These are phyloP conservation scores for Pachycephus smyrnensis DNA, from an alignment of 2,888 invertebrate species.

Conservation along the genomic window DNA sequence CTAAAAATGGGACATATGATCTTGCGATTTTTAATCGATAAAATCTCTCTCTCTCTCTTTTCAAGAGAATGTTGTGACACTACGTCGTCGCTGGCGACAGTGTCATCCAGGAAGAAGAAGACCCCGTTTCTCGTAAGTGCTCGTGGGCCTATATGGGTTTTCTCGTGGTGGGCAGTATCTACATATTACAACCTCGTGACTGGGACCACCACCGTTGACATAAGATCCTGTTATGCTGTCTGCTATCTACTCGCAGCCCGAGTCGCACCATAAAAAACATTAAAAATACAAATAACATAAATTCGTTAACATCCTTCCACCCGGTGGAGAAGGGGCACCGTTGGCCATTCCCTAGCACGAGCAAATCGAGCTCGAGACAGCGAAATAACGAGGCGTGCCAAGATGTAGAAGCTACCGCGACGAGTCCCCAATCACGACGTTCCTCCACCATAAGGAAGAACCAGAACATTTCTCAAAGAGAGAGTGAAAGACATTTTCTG, in stretches of 20 bases:
- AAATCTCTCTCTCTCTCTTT: background rate
- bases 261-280: constrained; percentile 47
- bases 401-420: background rate
- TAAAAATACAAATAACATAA: constrained; percentile 47
- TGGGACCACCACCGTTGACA: constrained; percentile 58
- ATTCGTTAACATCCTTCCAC: constrained; percentile 5
- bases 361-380: background rate
- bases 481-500: background rate
- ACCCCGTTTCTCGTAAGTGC: constrained; percentile 24
- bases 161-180: constrained; percentile 51
- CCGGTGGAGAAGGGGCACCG: background rate
- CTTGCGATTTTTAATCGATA: background rate
- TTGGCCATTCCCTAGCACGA: background rate
- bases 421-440: background rate
- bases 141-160: constrained; percentile 34
- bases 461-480: background rate
- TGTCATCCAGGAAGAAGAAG: constrained; percentile 13
- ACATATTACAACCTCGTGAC: constrained; percentile 54
- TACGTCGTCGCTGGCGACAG: constrained; percentile 25
- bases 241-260: constrained; percentile 47
- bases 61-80: constrained; percentile 15
- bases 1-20: background rate
- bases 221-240: constrained; percentile 59
- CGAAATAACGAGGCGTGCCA: background rate
- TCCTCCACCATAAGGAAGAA: background rate